Evolutionary conservation across 1,140 invertebrate genomes (phyloP).

Genomic region (Rhynchophorus ferrugineus): DNA sequence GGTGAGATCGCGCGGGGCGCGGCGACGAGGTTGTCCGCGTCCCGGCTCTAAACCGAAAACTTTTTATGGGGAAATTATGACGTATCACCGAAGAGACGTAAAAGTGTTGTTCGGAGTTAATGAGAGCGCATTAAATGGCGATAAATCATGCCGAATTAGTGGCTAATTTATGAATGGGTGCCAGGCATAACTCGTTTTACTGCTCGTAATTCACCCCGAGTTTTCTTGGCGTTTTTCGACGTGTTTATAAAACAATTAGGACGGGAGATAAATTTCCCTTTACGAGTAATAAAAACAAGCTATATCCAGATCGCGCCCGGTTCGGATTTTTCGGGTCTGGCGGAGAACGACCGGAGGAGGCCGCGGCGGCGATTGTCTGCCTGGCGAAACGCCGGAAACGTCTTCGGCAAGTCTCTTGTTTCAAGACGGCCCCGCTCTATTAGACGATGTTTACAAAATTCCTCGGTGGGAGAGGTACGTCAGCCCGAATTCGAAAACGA

Average conservation of each 20-base stretch:
- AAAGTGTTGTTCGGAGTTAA: constrained; percentile 24
- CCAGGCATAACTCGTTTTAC: constrained; percentile 22
- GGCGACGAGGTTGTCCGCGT: no score
- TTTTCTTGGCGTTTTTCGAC: constrained; percentile 19
- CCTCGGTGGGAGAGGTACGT: no score
- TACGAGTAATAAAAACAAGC: constrained; percentile 18
- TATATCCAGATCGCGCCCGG: not conserved
- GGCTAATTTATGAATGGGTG: constrained; percentile 25
- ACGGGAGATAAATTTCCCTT: constrained; percentile 19
- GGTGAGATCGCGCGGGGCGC: no score
- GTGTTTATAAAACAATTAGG: constrained; percentile 25
- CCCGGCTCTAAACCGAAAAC: constrained; percentile 14
- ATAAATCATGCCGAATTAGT: constrained; percentile 31
- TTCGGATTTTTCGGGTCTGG: not conserved
- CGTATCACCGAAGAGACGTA: constrained; percentile 27
- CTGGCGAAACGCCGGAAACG: not conserved
- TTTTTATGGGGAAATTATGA: constrained; percentile 27
- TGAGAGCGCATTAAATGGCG: constrained; percentile 26
- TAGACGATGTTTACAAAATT: not conserved
- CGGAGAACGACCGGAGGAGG: not conserved
- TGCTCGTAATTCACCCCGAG: constrained; percentile 22
- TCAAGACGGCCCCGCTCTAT: not conserved
- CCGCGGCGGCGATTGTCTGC: not conserved
- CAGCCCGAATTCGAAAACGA: no score
- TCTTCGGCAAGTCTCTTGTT: not conserved